Conservation (phyloP, 2,113 vertebrate species). For the Myotis brandtii region DNA sequence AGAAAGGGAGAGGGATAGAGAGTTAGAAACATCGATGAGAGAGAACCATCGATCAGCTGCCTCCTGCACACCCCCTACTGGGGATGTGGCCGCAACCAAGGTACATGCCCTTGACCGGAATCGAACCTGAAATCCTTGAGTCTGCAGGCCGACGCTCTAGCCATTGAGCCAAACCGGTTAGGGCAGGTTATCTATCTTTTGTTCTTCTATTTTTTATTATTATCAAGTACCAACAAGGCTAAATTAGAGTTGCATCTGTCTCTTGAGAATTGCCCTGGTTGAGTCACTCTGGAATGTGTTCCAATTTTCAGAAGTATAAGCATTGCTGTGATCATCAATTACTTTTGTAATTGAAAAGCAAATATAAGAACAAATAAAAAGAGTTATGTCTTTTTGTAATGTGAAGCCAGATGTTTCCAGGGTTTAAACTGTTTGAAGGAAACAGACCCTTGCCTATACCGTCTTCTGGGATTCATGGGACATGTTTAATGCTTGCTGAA, state of each 20-base stretch:
- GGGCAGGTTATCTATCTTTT: not conserved
- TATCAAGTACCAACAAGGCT: not conserved
- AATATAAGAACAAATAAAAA: constrained; percentile 21
- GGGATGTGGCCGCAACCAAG: no score
- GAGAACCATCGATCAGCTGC: no score
- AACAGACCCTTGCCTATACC: not conserved
- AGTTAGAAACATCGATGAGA: no score
- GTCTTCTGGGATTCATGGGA: not conserved
- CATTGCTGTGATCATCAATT: constrained; percentile 14
- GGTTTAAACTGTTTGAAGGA: not conserved
- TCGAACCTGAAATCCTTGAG: no score
- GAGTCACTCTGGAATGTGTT: not conserved
- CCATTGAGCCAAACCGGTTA: no score
- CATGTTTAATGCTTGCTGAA: not conserved
- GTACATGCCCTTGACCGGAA: no score
- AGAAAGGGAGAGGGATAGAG: no score
- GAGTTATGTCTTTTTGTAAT: not conserved
- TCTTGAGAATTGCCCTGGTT: constrained; percentile 17
- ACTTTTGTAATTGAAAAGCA: constrained; percentile 38
- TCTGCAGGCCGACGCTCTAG: no score
- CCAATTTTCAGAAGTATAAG: constrained; percentile 44
- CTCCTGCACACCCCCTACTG: no score
- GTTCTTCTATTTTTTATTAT: not conserved
- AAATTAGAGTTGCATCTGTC: not conserved
- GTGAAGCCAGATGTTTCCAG: not conserved